A percentile compares a stretch with the other conserved stretches of the same genome.
phyloP scores from a whole-genome alignment of 2,113 vertebrate species.

The Muntiacus reevesi region DNA sequence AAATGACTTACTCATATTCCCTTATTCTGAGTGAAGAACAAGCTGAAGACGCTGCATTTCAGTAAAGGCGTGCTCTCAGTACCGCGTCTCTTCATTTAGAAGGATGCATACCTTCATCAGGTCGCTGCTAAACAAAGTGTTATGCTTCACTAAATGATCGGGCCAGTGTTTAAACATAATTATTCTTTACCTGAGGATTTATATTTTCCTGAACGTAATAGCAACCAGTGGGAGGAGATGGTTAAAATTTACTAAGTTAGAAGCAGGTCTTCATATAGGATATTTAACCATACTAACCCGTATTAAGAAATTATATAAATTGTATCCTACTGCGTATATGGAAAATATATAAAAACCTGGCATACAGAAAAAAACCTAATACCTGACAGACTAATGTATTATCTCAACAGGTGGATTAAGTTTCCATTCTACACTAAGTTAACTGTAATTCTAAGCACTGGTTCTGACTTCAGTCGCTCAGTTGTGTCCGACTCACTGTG shows the following conservation, averaged over 20 bases:
- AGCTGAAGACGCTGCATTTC: not conserved
- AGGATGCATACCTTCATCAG: rapidly evolving
- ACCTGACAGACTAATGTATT: not conserved
- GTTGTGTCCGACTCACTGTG: not conserved
- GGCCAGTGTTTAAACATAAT: not conserved
- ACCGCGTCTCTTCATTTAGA: not conserved
- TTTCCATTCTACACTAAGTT: not conserved
- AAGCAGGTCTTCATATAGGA: not conserved
- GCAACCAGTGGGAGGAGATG: not conserved
- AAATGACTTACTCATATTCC: not conserved
- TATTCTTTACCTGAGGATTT: not conserved
- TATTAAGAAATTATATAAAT: not conserved
- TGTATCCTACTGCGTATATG: not conserved
- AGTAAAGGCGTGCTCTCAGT: not conserved
- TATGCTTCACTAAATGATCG: not conserved
- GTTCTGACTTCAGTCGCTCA: not conserved
- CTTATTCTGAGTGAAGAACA: not conserved
- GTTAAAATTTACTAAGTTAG: not conserved
- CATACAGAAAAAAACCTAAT: not conserved
- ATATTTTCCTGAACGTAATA: not conserved
- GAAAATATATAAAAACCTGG: not conserved
- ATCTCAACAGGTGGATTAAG: not conserved
- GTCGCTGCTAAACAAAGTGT: not conserved
- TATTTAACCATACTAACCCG: not conserved
- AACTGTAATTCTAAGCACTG: not conserved